Percentiles rank a stretch among this genome's conserved stretches.
Evolutionary conservation across 2,113 vertebrate species (phyloP).

Genomic region (Lota lota): DNA sequence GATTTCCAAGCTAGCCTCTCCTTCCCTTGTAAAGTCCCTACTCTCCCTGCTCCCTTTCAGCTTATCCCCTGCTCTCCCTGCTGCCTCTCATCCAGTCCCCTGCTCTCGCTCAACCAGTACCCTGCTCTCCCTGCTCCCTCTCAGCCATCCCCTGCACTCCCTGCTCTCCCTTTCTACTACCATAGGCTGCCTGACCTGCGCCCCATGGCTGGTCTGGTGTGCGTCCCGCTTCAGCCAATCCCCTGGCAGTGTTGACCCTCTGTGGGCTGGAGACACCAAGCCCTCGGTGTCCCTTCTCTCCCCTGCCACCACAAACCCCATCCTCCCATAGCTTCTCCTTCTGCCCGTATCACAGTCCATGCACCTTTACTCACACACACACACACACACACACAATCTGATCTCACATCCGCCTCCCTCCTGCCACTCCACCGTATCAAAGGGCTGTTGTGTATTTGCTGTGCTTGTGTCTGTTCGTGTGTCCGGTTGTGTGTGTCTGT

Average conservation of each 20-base stretch:
- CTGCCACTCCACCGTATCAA: too few relatives aligned
- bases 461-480: too few relatives aligned
- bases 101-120: too few relatives aligned
- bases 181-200: not conserved
- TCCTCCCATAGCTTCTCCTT: not conserved
- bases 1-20: too few relatives aligned
- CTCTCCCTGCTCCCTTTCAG: not conserved
- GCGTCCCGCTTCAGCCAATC: conserved; percentile 12
- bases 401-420: too few relatives aligned
- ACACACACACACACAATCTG: too few relatives aligned
- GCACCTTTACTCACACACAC: not conserved
- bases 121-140: not conserved
- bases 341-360: conserved; percentile 13
- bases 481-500: conserved; percentile 5
- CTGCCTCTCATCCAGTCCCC: too few relatives aligned
- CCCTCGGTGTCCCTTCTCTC: conserved; percentile 67
- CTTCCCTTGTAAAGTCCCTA: not conserved
- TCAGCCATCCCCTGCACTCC: not conserved
- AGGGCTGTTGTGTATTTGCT: too few relatives aligned
- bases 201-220: not conserved
- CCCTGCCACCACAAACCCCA: conserved; percentile 31
- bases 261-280: conserved; percentile 66
- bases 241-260: conserved; percentile 40
- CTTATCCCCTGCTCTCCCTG: not conserved
- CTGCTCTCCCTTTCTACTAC: not conserved